Conservation (phyloP, 2,797 vertebrate species). For the Luscinia luscinia region DNA sequence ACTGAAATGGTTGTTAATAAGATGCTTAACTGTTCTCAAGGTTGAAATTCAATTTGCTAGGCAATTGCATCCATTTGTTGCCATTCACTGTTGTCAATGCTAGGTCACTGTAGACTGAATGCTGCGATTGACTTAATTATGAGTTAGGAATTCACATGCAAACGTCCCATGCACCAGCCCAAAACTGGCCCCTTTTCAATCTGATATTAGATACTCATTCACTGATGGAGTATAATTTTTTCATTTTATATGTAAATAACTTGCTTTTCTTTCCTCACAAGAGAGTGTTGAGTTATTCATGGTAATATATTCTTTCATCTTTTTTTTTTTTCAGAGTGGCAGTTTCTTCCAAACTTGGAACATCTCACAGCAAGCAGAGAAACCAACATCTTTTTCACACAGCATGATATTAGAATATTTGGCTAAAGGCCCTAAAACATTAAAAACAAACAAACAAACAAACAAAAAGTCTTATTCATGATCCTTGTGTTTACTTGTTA, state of each 20-base stretch:
- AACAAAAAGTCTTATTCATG: not conserved
- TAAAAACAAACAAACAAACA: constrained; percentile 26
- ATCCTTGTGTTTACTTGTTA: constrained; percentile 33
- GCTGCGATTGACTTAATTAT: not conserved
- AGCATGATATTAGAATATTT: constrained; percentile 41
- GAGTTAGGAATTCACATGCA: not conserved
- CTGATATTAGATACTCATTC: constrained; percentile 4
- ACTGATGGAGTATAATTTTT: not conserved
- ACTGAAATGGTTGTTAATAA: not conserved
- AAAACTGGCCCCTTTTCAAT: not conserved
- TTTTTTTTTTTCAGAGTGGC: constrained; percentile 22
- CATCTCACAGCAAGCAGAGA: constrained; percentile 49
- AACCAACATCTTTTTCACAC: constrained; percentile 58
- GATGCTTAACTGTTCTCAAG: not conserved
- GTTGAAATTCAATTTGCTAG: constrained; percentile 18
- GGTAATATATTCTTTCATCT: not conserved
- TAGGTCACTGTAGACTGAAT: not conserved
- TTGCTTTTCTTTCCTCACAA: constrained; percentile 12
- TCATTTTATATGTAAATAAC: constrained; percentile 50
- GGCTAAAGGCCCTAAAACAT: constrained; percentile 47
- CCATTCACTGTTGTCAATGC: not conserved
- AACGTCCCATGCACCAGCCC: not conserved
- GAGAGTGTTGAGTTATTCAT: not conserved
- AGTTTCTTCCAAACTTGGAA: constrained; percentile 54
- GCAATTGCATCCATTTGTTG: not conserved